A percentile compares a stretch with the other conserved stretches of the same genome.
Conservation (phyloP, 2,797 vertebrate genomes). For the Streptopelia turtur region DNA sequence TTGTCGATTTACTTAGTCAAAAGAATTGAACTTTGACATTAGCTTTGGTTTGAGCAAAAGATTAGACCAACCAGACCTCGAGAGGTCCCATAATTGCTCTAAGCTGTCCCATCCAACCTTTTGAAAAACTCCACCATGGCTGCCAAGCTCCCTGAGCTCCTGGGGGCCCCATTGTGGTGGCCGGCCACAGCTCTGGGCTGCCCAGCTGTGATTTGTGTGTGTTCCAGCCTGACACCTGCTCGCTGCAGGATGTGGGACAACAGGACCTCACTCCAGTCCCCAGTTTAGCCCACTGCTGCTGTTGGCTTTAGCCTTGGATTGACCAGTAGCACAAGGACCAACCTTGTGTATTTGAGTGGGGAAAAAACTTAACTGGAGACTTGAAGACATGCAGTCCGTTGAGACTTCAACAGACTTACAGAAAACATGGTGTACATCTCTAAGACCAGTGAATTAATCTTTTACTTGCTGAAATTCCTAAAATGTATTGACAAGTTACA, state of each 20-base stretch:
- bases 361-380: accelerated
- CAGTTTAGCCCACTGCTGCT: neutral
- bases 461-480: neutral
- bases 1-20: neutral
- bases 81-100: neutral
- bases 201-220: neutral
- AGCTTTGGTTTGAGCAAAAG: neutral
- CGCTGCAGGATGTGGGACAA: neutral
- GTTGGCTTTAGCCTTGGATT: neutral
- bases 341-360: neutral
- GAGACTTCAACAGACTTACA: neutral
- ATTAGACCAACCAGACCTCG: neutral
- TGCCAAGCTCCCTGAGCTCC: neutral
- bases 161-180: accelerated
- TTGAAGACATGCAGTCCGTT: neutral
- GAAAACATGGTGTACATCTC: neutral
- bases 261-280: neutral
- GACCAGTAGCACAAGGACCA: neutral
- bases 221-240: neutral
- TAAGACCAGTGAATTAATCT: neutral
- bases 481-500: neutral
- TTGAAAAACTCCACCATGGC: neutral
- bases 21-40: neutral
- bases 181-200: neutral
- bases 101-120: neutral